Conservation (phyloP, 92 coral and sea anemone species). For the Parazoanthus atlanticus region DNA sequence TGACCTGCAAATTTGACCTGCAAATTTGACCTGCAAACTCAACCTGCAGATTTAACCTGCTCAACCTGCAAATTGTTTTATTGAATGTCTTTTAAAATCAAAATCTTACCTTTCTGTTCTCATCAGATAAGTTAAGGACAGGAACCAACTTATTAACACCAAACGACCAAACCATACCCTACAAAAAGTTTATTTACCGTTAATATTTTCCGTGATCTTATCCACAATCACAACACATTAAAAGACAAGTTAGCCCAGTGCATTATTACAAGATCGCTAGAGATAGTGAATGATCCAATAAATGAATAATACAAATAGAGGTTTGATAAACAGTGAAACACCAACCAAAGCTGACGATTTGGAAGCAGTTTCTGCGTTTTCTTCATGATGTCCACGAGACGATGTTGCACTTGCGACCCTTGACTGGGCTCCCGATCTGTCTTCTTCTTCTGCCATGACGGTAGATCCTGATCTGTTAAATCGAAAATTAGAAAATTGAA, state of each 20-base stretch:
- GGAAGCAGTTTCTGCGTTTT: conserved; percentile 55
- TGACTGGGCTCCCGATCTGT: conserved; percentile 81
- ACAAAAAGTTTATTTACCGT: neutral
- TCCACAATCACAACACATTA: neutral
- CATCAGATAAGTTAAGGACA: conserved; percentile 88
- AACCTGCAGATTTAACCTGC: too few species aligned
- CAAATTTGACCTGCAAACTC: too few species aligned
- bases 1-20: too few species aligned
- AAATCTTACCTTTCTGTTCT: conserved; percentile 76
- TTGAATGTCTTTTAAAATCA: too few species aligned
- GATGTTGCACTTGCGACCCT: conserved; percentile 79
- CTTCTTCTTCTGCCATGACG: conserved; percentile 68
- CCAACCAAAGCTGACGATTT: conserved; percentile 73
- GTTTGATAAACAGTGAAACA: neutral
- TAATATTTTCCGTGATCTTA: neutral
- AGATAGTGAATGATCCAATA: too few species aligned
- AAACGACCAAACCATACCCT: conserved; percentile 96
- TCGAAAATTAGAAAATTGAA: neutral
- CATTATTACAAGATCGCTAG: neutral
- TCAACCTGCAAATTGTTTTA: too few species aligned
- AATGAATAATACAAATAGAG: too few species aligned
- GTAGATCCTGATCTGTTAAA: neutral
- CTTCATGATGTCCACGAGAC: conserved; percentile 56
- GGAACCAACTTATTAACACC: conserved; percentile 87
- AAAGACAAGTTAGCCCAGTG: neutral